These are phyloP conservation scores for Eonycteris spelaea DNA, from an alignment of 2,113 vertebrate genomes.

Conservation along the genomic window DNA sequence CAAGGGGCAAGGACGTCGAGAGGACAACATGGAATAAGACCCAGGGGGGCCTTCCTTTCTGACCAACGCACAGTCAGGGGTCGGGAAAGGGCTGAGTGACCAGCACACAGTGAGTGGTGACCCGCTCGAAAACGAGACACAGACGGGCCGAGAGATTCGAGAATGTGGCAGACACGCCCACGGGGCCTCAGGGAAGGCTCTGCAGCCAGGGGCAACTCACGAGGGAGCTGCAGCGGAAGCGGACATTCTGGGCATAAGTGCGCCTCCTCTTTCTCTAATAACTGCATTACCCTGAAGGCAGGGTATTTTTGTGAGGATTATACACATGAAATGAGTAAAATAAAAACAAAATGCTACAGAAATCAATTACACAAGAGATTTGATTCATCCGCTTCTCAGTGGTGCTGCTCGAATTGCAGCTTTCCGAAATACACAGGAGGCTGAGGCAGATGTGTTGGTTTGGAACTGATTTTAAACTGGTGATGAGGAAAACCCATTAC, in stretches of 20 bases:
- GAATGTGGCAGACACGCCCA: background rate
- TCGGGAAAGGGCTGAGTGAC: too few relatives aligned
- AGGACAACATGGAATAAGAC: background rate
- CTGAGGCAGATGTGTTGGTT: background rate
- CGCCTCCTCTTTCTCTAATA: background rate
- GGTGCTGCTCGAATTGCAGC: too few relatives aligned
- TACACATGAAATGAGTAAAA: background rate
- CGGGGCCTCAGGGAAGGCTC: background rate
- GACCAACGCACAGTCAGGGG: background rate
- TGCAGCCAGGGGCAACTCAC: background rate
- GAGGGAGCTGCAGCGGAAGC: background rate
- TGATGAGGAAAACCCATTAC: background rate
- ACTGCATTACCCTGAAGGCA: background rate
- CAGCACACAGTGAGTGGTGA: accelerated
- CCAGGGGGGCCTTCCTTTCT: background rate
- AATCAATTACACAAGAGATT: too few relatives aligned
- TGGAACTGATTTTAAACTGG: background rate
- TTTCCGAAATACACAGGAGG: background rate
- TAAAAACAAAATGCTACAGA: background rate
- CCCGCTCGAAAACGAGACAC: too few relatives aligned
- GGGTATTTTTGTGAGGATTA: background rate
- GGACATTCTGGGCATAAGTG: background rate
- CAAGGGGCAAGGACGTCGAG: too few relatives aligned
- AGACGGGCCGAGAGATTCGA: background rate
- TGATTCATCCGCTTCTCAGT: background rate